Conservation (phyloP, 2,888 invertebrate species). For the Meiosimyza platycephala region DNA sequence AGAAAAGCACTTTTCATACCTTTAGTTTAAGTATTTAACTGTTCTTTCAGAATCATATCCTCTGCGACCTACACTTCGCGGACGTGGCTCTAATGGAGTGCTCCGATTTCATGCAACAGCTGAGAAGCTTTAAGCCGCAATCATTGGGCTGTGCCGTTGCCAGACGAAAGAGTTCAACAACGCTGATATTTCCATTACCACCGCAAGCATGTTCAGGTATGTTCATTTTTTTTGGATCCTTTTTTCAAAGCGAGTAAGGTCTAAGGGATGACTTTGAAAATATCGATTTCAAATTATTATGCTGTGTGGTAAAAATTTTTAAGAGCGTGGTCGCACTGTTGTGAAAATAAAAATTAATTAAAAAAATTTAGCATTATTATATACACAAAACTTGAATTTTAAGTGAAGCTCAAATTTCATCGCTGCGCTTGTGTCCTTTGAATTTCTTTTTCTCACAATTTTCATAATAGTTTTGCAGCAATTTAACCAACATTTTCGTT, state of each 20-base stretch:
- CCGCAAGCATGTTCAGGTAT: conserved; percentile 95
- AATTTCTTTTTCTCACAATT: too few relatives aligned
- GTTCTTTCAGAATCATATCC: conserved; percentile 80
- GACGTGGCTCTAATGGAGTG: conserved; percentile 98
- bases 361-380: too few relatives aligned
- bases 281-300: not conserved
- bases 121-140: conserved; percentile 95
- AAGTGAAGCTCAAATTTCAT: too few relatives aligned
- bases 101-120: conserved; percentile 96
- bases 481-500: too few relatives aligned
- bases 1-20: too few relatives aligned
- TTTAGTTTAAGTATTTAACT: conserved; percentile 25
- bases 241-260: too few relatives aligned
- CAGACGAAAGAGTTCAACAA: conserved; percentile 91
- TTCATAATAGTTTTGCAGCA: too few relatives aligned
- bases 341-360: too few relatives aligned
- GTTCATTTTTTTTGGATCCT: conserved; percentile 42
- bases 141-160: conserved; percentile 95
- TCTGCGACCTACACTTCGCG: conserved; percentile 95
- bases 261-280: too few relatives aligned
- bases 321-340: too few relatives aligned
- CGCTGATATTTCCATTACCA: conserved; percentile 92
- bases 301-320: not conserved
- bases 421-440: too few relatives aligned
- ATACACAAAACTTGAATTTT: too few relatives aligned